A percentile compares a stretch with the other conserved stretches of the same genome.
Evolutionary conservation across 2,113 vertebrate genomes (phyloP).

Genomic region (Scartelaos histophorus): DNA sequence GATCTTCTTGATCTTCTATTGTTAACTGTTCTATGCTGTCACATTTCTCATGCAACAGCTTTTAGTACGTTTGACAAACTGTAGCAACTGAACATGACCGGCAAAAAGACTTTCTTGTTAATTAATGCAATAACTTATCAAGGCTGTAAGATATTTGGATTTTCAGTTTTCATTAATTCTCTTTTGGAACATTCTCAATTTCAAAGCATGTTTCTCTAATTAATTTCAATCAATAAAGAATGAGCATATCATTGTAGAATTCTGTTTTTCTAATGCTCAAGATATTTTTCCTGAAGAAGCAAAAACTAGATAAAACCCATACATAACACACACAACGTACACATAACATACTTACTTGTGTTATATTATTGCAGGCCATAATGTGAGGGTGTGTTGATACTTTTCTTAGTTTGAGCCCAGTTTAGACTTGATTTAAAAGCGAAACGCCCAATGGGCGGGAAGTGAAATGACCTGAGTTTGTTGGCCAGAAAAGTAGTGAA

Average conservation of each 20-base stretch:
- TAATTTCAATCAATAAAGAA: constrained; percentile 94
- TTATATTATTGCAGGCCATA: no score
- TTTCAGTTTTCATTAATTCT: constrained; percentile 54
- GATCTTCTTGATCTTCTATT: constrained; percentile 26
- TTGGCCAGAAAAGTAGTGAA: no score
- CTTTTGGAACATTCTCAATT: constrained; percentile 84
- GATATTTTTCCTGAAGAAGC: background rate
- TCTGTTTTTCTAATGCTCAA: background rate
- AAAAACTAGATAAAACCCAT: no score
- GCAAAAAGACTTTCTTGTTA: constrained; percentile 67
- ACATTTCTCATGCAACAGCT: constrained; percentile 32
- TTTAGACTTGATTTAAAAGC: no score
- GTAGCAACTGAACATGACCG: constrained; percentile 64
- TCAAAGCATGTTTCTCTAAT: constrained; percentile 90
- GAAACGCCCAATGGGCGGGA: no score
- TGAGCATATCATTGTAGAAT: constrained; percentile 73
- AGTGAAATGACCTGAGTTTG: no score
- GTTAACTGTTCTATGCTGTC: constrained; percentile 30
- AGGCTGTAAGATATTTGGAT: constrained; percentile 83
- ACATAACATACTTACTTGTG: no score
- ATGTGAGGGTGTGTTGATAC: no score
- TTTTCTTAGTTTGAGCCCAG: no score
- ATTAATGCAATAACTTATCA: constrained; percentile 78
- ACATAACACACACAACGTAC: no score
- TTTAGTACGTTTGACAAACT: constrained; percentile 43